phyloP scores from a whole-genome alignment of 1,140 invertebrate species.

The Eumaeus atala region DNA sequence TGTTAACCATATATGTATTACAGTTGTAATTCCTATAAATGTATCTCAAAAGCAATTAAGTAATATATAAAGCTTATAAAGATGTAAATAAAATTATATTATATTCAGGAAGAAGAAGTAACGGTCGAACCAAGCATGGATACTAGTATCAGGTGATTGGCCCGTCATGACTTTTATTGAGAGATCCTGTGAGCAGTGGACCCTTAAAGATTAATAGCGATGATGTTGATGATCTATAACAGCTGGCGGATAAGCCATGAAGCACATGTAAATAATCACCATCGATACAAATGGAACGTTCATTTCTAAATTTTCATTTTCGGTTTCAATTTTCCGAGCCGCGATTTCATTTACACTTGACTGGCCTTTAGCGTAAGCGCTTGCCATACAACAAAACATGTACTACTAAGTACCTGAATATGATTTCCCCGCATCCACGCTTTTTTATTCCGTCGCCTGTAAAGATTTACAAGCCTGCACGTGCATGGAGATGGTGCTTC shows the following conservation, averaged over 20 bases:
- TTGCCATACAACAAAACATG: not conserved
- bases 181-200: too few relatives aligned
- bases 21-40: too few relatives aligned
- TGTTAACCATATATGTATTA: too few relatives aligned
- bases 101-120: too few relatives aligned
- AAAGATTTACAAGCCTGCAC: constrained; percentile 8
- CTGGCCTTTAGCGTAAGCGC: constrained; percentile 20
- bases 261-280: constrained; percentile 8
- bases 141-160: too few relatives aligned
- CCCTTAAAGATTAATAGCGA: too few relatives aligned
- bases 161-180: too few relatives aligned
- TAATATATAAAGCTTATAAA: too few relatives aligned
- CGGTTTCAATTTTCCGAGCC: constrained; percentile 27
- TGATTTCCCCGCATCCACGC: constrained; percentile 2
- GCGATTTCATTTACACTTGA: constrained; percentile 25
- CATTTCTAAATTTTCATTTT: constrained; percentile 30
- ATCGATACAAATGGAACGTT: constrained; percentile 9
- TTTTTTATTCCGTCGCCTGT: not conserved
- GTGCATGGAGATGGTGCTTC: constrained; percentile 7
- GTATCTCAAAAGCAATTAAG: too few relatives aligned
- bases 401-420: constrained; percentile 14
- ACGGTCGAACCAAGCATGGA: too few relatives aligned
- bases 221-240: not conserved
- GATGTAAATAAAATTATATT: too few relatives aligned
- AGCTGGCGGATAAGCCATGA: not conserved